Evolutionary conservation across 1,140 invertebrate species (phyloP).

Genomic region (Aphaenogaster floridana): DNA sequence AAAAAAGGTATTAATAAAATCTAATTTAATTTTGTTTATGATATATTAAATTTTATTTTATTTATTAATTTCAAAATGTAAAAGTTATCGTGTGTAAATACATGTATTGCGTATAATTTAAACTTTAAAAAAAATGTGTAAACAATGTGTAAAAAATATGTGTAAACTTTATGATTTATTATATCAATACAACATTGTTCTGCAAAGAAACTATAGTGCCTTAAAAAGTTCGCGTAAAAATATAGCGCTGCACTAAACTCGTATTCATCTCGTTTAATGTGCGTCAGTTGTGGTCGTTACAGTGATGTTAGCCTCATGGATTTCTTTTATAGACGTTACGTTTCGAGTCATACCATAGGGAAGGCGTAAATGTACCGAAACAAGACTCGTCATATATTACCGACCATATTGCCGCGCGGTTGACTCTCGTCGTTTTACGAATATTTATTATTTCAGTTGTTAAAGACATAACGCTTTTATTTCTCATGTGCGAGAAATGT

Average conservation of each 20-base stretch:
- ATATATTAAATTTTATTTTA: not conserved
- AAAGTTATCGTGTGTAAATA: not conserved
- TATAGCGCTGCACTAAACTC: slow-evolving; percentile 23
- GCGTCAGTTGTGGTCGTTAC: slow-evolving; percentile 10
- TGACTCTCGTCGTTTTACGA: slow-evolving; percentile 13
- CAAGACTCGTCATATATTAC: not conserved
- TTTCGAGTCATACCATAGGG: slow-evolving; percentile 41
- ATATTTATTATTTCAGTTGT: slow-evolving; percentile 54
- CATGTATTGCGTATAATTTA: not conserved
- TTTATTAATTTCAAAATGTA: not conserved
- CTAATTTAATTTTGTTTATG: not conserved
- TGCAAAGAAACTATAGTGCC: not conserved
- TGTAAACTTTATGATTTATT: not conserved
- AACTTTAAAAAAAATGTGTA: not conserved
- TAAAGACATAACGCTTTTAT: slow-evolving; percentile 48
- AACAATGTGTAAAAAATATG: not conserved
- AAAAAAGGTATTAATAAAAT: not conserved
- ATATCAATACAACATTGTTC: not conserved
- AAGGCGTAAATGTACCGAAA: slow-evolving; percentile 57
- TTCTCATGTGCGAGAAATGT: slow-evolving; percentile 10
- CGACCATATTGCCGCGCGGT: slow-evolving; percentile 15
- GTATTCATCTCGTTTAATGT: slow-evolving; percentile 43
- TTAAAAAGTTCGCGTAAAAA: not conserved
- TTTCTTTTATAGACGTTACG: slow-evolving; percentile 45
- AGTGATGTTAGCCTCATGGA: slow-evolving; percentile 27